Conservation (phyloP, 2,888 invertebrate genomes). For the Aproaerema taeniolella region DNA sequence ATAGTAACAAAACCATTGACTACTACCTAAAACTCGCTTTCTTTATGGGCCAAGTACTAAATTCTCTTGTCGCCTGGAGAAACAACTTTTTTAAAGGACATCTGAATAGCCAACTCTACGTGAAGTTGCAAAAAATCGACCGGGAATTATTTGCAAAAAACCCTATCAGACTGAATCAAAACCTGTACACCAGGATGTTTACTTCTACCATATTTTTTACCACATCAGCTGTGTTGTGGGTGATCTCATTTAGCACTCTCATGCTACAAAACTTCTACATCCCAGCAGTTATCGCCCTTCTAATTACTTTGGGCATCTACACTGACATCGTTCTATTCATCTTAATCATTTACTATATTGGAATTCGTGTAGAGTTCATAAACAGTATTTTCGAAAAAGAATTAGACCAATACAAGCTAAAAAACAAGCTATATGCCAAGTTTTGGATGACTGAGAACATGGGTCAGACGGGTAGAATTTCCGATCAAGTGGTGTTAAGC, state of each 20-base stretch:
- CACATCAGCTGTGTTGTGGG: background rate
- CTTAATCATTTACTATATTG: constrained; percentile 32
- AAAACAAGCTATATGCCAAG: background rate
- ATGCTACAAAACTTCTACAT: constrained; percentile 25
- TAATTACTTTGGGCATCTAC: constrained; percentile 18
- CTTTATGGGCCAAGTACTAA: constrained; percentile 18
- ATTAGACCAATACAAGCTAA: background rate
- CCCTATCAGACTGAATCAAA: constrained; percentile 27
- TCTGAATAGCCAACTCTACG: constrained; percentile 36
- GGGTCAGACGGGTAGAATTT: constrained; percentile 3
- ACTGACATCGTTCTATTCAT: constrained; percentile 33
- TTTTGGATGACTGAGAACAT: constrained; percentile 4
- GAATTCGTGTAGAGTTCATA: constrained; percentile 32
- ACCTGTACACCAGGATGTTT: too few relatives aligned
- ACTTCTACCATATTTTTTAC: too few relatives aligned
- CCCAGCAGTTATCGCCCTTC: background rate
- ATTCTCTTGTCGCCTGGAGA: constrained; percentile 6
- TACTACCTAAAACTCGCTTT: constrained; percentile 15
- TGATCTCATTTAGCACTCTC: constrained; percentile 14
- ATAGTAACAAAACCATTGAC: background rate
- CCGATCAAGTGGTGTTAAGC: constrained; percentile 26
- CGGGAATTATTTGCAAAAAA: constrained; percentile 33
- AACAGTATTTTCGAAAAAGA: constrained; percentile 29
- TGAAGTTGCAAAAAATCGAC: constrained; percentile 48
- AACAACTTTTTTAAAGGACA: constrained; percentile 29